Conservation (phyloP, 1,140 invertebrate genomes). For the Nebria ingens region DNA sequence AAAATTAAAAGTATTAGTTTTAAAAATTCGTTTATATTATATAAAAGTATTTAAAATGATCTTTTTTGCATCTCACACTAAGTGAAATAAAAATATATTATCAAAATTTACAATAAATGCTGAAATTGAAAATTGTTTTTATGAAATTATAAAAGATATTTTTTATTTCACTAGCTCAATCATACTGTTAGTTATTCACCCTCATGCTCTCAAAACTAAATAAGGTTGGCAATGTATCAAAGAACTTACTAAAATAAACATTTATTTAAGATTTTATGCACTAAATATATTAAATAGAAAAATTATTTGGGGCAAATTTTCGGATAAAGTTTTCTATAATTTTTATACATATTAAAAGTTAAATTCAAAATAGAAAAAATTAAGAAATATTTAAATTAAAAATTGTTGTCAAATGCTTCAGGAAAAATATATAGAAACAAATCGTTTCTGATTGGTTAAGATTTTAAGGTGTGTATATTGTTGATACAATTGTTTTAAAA, state of each 20-base stretch:
- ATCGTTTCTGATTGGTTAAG: no score
- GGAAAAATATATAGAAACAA: no score
- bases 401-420: no score
- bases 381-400: no score
- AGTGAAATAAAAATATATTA: neutral
- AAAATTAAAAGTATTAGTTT: neutral
- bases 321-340: neutral
- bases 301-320: neutral
- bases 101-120: neutral
- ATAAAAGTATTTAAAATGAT: neutral
- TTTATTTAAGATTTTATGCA: neutral
- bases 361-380: no score
- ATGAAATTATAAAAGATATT: neutral
- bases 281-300: neutral
- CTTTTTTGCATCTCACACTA: neutral
- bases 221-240: conserved; percentile 5
- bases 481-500: no score
- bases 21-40: neutral
- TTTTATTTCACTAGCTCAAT: neutral
- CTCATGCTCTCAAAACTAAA: conserved; percentile 8
- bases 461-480: no score
- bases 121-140: neutral
- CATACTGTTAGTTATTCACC: conserved; percentile 5
- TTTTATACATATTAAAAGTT: no score
- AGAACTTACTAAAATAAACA: neutral